Evolutionary conservation across 1,140 invertebrate genomes (phyloP).

Genomic region (Aphelinus atriplicis): DNA sequence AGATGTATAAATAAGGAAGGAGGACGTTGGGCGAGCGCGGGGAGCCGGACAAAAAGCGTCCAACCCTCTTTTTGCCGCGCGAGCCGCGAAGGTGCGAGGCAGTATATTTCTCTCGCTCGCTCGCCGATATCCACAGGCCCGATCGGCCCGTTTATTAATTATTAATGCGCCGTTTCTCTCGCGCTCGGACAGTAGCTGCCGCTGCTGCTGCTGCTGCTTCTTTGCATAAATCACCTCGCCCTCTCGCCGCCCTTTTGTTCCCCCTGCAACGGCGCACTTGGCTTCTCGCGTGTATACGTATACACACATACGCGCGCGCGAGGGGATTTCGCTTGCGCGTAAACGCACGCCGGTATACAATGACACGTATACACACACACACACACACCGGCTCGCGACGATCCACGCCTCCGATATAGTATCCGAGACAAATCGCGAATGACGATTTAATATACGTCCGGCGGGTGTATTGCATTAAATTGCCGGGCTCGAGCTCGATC

Average conservation of each 20-base stretch:
- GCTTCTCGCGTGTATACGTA: no score
- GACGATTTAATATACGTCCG: slow-evolving; percentile 36
- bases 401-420: slow-evolving; percentile 1
- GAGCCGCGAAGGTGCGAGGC: slow-evolving; percentile 11
- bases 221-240: slow-evolving; percentile 27
- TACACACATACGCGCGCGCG: no score
- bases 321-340: no score
- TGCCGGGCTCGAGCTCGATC: not conserved
- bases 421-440: slow-evolving; percentile 33
- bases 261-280: no score
- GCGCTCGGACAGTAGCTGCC: no score
- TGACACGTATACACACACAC: no score
- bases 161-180: slow-evolving; percentile 14
- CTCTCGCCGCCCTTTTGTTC: not conserved
- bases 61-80: not conserved
- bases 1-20: slow-evolving; percentile 1
- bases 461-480: not conserved
- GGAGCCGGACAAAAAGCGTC: not conserved
- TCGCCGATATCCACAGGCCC: not conserved
- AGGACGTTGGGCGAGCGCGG: not conserved
- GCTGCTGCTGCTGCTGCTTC: not conserved
- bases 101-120: not conserved
- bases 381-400: not conserved
- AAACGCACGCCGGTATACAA: no score
- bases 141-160: slow-evolving; percentile 23